phyloP scores from a whole-genome alignment of 1,140 invertebrate species.

The Rhizoglyphus robini region DNA sequence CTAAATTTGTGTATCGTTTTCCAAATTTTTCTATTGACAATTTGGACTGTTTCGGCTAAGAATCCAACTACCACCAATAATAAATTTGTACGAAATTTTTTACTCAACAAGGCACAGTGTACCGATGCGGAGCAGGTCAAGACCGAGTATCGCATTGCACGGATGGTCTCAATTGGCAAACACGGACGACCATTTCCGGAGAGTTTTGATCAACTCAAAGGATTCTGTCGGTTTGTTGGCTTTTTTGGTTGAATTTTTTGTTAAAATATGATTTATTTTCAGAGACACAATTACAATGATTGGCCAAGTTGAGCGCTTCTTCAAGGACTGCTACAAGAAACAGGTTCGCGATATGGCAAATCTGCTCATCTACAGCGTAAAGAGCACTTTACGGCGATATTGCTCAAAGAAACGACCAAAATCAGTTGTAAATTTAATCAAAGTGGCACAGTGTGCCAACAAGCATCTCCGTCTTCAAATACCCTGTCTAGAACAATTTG shows the following conservation, averaged over 20 bases:
- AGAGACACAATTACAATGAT: not conserved
- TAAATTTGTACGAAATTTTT: no score
- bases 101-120: not conserved
- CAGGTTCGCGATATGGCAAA: not conserved
- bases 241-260: no score
- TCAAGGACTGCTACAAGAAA: not conserved
- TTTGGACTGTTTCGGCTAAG: no score
- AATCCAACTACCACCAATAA: no score
- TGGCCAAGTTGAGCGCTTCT: not conserved
- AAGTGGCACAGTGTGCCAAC: constrained; percentile 3
- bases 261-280: no score
- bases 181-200: not conserved
- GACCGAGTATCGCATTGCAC: not conserved
- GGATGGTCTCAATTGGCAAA: not conserved
- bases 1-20: no score
- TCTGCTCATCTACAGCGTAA: not conserved
- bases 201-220: not conserved
- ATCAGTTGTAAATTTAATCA: not conserved
- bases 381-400: not conserved
- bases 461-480: not conserved
- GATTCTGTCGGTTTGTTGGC: not conserved
- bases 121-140: not conserved
- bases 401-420: not conserved
- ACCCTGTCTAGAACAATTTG: not conserved
- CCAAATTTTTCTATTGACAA: no score